phyloP scores from a whole-genome alignment of 1,140 invertebrate genomes.

The Oscheius sp. region DNA sequence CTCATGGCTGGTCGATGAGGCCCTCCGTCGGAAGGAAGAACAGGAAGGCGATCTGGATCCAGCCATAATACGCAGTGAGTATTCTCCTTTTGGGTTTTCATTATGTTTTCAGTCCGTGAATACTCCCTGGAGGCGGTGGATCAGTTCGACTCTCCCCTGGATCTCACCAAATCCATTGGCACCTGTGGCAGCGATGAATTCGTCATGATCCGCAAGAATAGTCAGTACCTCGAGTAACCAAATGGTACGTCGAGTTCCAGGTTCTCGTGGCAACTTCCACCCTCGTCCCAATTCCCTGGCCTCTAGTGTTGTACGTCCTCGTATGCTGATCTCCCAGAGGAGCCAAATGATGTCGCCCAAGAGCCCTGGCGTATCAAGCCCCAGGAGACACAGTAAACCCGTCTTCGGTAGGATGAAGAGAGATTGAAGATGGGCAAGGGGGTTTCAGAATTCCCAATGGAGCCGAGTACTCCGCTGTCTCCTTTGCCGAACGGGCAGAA shows the following conservation, averaged over 20 bases:
- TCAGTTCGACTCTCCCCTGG: conserved; percentile 3
- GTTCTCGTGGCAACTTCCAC: conserved; percentile 20
- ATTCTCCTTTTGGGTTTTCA: not conserved
- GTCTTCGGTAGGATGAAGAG: no score
- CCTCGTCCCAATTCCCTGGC: no score
- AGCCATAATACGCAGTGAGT: not conserved
- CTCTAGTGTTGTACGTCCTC: no score
- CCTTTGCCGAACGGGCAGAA: not conserved
- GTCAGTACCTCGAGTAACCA: not conserved
- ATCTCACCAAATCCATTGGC: not conserved
- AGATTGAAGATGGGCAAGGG: no score
- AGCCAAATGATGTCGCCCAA: not conserved
- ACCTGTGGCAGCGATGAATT: not conserved
- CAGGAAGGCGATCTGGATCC: not conserved
- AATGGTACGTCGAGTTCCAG: not conserved
- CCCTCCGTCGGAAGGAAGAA: conserved; percentile 5
- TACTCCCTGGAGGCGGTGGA: conserved; percentile 20
- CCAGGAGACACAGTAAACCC: not conserved
- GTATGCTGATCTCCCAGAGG: no score
- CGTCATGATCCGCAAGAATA: conserved; percentile 18
- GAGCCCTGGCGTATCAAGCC: not conserved
- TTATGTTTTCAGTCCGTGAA: conserved; percentile 8
- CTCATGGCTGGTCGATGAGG: conserved; percentile 14
- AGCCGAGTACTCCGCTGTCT: not conserved
- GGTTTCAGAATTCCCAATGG: not conserved